Evolutionary conservation across 92 coral and sea anemone species (phyloP), one percentile per base, ranked within the genome.

Genomic region (Porites lobata): DNA sequence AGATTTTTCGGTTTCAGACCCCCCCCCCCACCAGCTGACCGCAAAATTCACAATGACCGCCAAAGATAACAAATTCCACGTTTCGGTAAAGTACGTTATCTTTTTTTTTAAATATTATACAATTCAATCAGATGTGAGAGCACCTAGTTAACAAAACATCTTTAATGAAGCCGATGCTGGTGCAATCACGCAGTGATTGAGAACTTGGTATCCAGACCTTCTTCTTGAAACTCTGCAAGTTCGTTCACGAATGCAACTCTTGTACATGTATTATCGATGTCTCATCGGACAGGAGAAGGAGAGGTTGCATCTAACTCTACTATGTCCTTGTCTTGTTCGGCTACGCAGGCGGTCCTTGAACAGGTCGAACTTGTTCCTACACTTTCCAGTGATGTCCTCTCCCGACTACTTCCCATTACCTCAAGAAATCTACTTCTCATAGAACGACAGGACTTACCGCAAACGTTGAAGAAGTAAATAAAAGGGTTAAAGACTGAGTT

Each of bases 401-500:
- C 38, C 24, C 47, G 47, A 4, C 72, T 21, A 5, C 72, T 43
- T 19, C 32, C 72, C 72, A 67, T 67, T 67, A 67, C 13, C 15
- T 67, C 72, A 1, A 17, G 24, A 22, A 72, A 72, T 20, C 13
- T 62, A 3, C 66, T 62, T 62, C 12, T 74, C n/a, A 43, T 15
- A n/a, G 56, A 13, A 15, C 38, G 19, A 54, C 38, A 50, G 6
- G 58, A 54, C n/a, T 74, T 74, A 13, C 81, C 88, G 56, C 84
- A 69, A 14, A 74, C 78, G 65, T 75, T 88, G 59, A 92, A 92
- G 73, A 79, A 92, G 64, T 92, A 92, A 50, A 92, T 92, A 57
- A 92, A 92, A 5, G 95, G 95, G 22, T 92, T 92, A 53, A 90
- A 92, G 52, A 92, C 70, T 13, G 95, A 92, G 63, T 92, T 92